Conservation (phyloP, 2,113 vertebrate genomes). For the Ophiodon elongatus region DNA sequence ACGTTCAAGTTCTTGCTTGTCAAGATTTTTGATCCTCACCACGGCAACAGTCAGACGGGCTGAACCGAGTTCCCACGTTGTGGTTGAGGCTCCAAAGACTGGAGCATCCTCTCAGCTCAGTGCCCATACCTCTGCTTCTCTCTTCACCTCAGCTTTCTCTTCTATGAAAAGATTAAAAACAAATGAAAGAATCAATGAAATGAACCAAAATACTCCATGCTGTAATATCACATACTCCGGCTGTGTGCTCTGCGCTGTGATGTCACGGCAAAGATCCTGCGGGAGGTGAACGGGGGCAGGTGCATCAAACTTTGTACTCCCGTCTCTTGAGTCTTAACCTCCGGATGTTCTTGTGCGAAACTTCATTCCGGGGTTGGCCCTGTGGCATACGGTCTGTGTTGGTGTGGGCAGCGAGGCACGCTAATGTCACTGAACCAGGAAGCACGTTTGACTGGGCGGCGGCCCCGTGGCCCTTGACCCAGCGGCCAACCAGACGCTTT, state of each 20-base stretch:
- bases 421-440: background rate
- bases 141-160: background rate
- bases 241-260: too few species aligned
- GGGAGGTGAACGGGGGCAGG: background rate
- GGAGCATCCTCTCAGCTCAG: conserved; percentile 12
- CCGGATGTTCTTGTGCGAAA: too few species aligned
- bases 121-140: background rate
- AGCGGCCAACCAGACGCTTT: background rate
- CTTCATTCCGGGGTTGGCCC: too few species aligned
- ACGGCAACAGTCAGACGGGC: conserved; percentile 12
- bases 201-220: background rate
- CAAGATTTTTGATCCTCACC: conserved; percentile 32
- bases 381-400: too few species aligned
- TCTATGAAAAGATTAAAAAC: conserved; percentile 3
- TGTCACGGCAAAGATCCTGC: background rate
- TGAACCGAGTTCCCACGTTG: conserved; percentile 21
- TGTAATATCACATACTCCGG: background rate
- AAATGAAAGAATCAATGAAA: background rate
- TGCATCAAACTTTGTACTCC: background rate
- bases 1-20: conserved; percentile 3
- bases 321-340: background rate
- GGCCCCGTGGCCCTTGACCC: background rate
- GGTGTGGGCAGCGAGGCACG: conserved; percentile 9
- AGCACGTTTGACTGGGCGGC: background rate
- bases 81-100: conserved; percentile 32